Evolutionary conservation across 2,113 vertebrate genomes (phyloP).

Genomic region (Danionella cerebrum): DNA sequence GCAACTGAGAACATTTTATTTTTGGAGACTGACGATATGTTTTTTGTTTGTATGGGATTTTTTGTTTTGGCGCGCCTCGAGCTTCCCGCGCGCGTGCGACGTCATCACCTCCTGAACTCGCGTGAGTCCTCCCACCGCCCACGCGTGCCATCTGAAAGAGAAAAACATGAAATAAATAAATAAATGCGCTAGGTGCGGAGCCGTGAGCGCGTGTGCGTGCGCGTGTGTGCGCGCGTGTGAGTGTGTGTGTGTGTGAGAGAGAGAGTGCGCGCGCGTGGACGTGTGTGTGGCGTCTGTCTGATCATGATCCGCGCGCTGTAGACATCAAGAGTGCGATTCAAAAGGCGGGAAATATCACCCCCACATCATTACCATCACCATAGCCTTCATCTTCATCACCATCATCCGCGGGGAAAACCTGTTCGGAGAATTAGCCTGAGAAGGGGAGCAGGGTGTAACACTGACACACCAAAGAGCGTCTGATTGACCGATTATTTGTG

Average conservation of each 20-base stretch:
- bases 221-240: background rate
- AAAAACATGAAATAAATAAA: conserved; percentile 29
- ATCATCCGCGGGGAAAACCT: background rate
- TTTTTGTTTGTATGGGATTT: too few species aligned
- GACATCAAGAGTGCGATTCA: conserved; percentile 43
- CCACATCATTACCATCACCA: background rate
- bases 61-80: background rate
- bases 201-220: conserved; percentile 40
- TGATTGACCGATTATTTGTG: background rate
- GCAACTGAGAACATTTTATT: too few species aligned
- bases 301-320: conserved; percentile 49
- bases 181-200: conserved; percentile 61
- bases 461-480: background rate
- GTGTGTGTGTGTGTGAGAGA: conserved; percentile 53
- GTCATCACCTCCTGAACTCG: background rate
- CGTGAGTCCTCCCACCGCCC: conserved; percentile 58
- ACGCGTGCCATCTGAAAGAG: conserved; percentile 60
- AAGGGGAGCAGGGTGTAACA: background rate
- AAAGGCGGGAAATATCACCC: background rate
- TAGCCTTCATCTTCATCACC: background rate
- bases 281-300: conserved; percentile 53
- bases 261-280: background rate
- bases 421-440: background rate
- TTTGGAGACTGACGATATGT: too few species aligned
- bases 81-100: background rate